phyloP scores from a whole-genome alignment of 30 jellyfish, hydroid and myxozoan genomes.

The Aurelia sp. region DNA sequence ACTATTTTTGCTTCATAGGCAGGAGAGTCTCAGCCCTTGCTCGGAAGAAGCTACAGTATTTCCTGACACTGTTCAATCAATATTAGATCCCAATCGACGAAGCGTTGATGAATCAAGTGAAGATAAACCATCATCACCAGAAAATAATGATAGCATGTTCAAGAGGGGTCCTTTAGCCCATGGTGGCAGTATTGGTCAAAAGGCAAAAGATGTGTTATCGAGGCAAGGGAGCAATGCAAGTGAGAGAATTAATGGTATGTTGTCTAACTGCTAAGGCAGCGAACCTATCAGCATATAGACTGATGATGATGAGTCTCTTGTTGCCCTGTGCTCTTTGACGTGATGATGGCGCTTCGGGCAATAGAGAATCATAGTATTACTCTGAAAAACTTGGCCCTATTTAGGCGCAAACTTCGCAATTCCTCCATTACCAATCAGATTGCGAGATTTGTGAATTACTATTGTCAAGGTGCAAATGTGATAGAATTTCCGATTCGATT shows the following conservation, averaged over 20 bases:
- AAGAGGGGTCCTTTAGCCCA: slow-evolving; percentile 28
- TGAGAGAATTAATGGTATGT: slow-evolving; percentile 51
- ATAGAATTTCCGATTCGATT: too few relatives aligned
- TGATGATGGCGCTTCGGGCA: too few relatives aligned
- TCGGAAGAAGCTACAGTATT: slow-evolving; percentile 5
- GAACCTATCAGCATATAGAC: too few relatives aligned
- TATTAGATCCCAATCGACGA: not conserved
- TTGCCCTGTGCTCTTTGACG: too few relatives aligned
- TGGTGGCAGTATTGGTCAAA: slow-evolving; percentile 47
- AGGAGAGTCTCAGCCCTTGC: slow-evolving; percentile 34
- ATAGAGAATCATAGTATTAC: too few relatives aligned
- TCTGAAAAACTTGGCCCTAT: too few relatives aligned
- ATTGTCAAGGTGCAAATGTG: too few relatives aligned
- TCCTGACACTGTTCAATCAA: not conserved
- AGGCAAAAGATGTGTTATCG: slow-evolving; percentile 53
- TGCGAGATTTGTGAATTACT: too few relatives aligned
- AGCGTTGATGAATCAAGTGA: slow-evolving; percentile 9
- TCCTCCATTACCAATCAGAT: too few relatives aligned
- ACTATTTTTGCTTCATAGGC: slow-evolving; percentile 10
- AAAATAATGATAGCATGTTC: slow-evolving; percentile 2
- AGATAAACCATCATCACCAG: not conserved
- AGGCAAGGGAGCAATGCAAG: slow-evolving; percentile 74
- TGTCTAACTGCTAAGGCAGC: too few relatives aligned
- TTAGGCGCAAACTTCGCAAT: too few relatives aligned
- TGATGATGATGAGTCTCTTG: too few relatives aligned